phyloP scores from a whole-genome alignment of 2,797 vertebrate genomes.

The Gouania willdenowi region DNA sequence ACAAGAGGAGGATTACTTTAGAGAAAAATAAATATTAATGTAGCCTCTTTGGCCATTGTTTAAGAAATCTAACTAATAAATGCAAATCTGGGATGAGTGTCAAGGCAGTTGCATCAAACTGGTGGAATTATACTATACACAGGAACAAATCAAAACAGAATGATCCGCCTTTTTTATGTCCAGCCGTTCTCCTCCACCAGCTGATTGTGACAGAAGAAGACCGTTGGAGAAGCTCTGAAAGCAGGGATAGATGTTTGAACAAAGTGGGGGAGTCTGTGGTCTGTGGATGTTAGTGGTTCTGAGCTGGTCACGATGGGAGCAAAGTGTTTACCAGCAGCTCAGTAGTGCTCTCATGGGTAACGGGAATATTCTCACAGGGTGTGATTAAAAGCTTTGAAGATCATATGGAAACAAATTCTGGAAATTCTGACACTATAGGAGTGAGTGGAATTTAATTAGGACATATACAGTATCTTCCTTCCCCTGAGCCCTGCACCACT shows the following conservation, averaged over 20 bases:
- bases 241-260: too few relatives aligned
- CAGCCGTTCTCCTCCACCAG: background rate
- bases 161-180: slow-evolving; percentile 15
- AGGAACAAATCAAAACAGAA: slow-evolving; percentile 16
- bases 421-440: too few relatives aligned
- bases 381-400: slow-evolving; percentile 14
- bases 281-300: background rate
- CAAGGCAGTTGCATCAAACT: slow-evolving; percentile 4
- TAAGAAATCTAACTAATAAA: slow-evolving; percentile 1
- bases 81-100: slow-evolving; percentile 18
- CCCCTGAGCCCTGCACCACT: too few relatives aligned
- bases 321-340: slow-evolving; percentile 14
- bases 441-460: too few relatives aligned
- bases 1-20: too few relatives aligned
- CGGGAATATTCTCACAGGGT: slow-evolving; percentile 12
- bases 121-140: slow-evolving; percentile 7
- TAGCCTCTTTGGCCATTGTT: background rate
- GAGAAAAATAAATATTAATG: too few relatives aligned
- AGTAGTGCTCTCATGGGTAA: slow-evolving; percentile 23
- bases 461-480: too few relatives aligned
- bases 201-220: too few relatives aligned
- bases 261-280: too few relatives aligned
- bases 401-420: too few relatives aligned
- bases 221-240: too few relatives aligned
- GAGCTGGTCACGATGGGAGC: slow-evolving; percentile 2